Base-by-base conservation (phyloP, 2,797 vertebrate genomes). In the Sparus aurata region DNA sequence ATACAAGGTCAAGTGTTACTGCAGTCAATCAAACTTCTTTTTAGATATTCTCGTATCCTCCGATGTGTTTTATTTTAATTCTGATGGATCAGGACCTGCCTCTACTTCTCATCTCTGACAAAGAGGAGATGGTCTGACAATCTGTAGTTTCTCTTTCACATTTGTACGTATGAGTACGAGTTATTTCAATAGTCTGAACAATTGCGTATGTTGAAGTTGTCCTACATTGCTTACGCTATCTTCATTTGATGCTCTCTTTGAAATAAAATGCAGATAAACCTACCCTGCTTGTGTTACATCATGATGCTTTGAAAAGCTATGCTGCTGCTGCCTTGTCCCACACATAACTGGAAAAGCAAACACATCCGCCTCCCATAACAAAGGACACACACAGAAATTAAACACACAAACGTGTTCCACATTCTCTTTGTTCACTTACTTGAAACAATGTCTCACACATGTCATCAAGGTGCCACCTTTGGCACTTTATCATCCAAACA, bases 401-500 rank as follows among this genome's bases (percentile, higher is more conserved):
- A 66, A 59, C 45, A 66, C 52, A 50, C 9, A 53, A 18, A 68
- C 54, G 76, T 30, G 6, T 27, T 43, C 1, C 0, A 47, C 38
- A 43, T 49, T 34, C 20, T 59, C 62, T 75, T 5, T 70, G 20
- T 25, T 79, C 34, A 50, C 30, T 57, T 3, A 34, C 25, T 57
- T 60, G 25, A 69, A 45, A 72, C 45, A 41, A 3, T 27, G 13
- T 84, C 41, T 63, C 47, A n/a, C 38, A 53, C 53, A 67, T 17
- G 16, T 16, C 38, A 61, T 12, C 11, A 12, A 22, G 50, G 50
- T n/a, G 11, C 17, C 46, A 16, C 49, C 49, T 50, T 74, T 64
- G 64, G 62, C 79, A 79, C 45, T 71, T 81, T 45, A 75, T 79
- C 73, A 68, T 17, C 57, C 45, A 59, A 45, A 20, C 46, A 59